Evolutionary conservation across 2,888 invertebrate genomes (phyloP).

Genomic region (Mamestra brassicae): DNA sequence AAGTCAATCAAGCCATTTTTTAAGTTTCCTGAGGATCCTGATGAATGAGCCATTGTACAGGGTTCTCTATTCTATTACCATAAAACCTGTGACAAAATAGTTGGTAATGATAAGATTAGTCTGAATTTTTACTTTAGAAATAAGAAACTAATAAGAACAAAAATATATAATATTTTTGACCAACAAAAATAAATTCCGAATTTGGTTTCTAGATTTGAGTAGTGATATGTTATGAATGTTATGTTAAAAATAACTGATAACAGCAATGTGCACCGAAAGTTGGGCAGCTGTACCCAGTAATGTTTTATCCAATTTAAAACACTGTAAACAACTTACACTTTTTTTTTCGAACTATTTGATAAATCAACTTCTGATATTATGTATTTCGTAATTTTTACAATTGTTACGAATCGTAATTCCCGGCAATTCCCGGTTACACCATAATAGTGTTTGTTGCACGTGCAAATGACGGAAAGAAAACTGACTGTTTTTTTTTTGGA

Average conservation of each 20-base stretch:
- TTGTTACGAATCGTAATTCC: slow-evolving; percentile 15
- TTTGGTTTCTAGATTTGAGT: neutral
- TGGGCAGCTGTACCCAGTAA: neutral
- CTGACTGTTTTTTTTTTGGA: no score
- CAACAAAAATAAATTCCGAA: neutral
- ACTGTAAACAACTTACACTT: neutral
- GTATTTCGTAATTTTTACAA: slow-evolving; percentile 20
- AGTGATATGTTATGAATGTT: neutral
- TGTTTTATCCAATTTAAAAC: neutral
- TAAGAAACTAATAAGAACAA: neutral
- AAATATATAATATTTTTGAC: no score
- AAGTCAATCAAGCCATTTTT: slow-evolving; percentile 95
- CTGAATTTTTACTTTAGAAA: neutral
- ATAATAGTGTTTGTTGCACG: neutral
- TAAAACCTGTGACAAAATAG: slow-evolving; percentile 32
- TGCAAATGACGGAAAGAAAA: no score
- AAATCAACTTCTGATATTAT: neutral
- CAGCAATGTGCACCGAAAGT: neutral
- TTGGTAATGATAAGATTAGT: neutral
- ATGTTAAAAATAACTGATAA: neutral
- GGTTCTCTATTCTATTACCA: neutral
- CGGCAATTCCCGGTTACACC: slow-evolving; percentile 25
- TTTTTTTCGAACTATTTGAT: neutral
- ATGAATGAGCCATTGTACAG: slow-evolving; percentile 79
- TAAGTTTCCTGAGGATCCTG: slow-evolving; percentile 78